Base-by-base conservation (phyloP, 2,113 vertebrate species). In the Garra rufa region DNA sequence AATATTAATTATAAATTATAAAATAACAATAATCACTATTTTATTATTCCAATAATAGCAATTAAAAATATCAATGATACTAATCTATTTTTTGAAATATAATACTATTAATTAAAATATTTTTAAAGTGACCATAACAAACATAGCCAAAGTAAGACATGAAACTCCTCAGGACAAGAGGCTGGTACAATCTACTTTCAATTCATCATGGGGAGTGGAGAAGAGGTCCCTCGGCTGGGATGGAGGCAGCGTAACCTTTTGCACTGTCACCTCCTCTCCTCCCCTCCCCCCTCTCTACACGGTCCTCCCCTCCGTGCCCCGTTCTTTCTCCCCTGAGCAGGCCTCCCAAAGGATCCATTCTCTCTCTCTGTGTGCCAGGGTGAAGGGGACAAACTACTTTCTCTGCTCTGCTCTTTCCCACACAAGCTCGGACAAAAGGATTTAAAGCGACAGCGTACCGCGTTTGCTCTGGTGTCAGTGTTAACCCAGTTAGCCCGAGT, bases 371-470 rank as follows among this genome's bases (percentile, higher is more conserved):
- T 52, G 83, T 52, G 83, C 85, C 76, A 77, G 83, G 70, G 83
- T 90, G 81, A 87, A 80, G 83, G 81, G 88, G 88, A 88, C 86
- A 87, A 88, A 76, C 86, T 82, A 80, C 83, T 87, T 85, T 88
- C 85, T 83, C 86, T 82, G 50, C 76, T 82, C 74, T 76, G 65
- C 82, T 83, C 85, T 81, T 88, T 88, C 88, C 83, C 87, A 88
- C 87, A 89, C 76, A 76, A 44, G 28, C 82, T 81, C 2, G 65
- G 44, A 88, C 88, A 89, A 88, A 89, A 63, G 59, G 50, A 50
- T 83, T 85, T 88, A 90, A 90, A 87, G 88, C 10, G 44, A 84
- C 86, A 85, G 87, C n/a, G 41, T 63, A 83, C 41, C 34, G 41
- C 28, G 34, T 30, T 52, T 57, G 52, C 76, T 52, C 28, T 48